Percentiles rank a stretch among this genome's conserved stretches.
Evolutionary conservation across 2,888 invertebrate species (phyloP).

Genomic region (Globia sparganii): DNA sequence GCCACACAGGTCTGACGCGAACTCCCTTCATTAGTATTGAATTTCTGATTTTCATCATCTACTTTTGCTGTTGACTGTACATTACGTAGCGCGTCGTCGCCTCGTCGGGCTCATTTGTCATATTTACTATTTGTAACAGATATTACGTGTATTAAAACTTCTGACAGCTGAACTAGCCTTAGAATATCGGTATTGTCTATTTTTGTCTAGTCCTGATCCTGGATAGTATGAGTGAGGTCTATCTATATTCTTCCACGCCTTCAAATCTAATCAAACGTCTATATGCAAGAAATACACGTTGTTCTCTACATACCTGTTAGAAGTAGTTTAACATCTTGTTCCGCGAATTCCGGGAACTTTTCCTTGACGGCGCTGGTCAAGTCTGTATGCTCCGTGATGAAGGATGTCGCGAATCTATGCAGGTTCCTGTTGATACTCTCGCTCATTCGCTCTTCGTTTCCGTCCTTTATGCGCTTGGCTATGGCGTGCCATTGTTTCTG

Average conservation of each 20-base stretch:
- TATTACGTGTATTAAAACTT: no score
- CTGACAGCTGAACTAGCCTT: no score
- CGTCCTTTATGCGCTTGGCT: slow-evolving; percentile 83
- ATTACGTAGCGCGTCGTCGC: no score
- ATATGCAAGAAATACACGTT: neutral
- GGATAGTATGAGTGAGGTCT: no score
- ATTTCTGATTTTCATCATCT: no score
- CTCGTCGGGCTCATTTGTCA: no score
- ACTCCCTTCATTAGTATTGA: no score
- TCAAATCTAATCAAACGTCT: neutral
- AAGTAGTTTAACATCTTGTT: slow-evolving; percentile 83
- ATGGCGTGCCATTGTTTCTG: slow-evolving; percentile 91
- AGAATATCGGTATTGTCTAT: no score
- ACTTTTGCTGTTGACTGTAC: no score
- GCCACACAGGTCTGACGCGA: no score
- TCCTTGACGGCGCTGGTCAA: slow-evolving; percentile 86
- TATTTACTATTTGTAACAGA: no score
- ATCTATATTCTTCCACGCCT: neutral
- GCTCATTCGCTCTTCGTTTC: slow-evolving; percentile 64
- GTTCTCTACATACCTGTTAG: slow-evolving; percentile 78
- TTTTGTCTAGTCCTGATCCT: no score
- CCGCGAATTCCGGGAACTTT: slow-evolving; percentile 84
- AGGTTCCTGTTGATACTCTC: slow-evolving; percentile 67
- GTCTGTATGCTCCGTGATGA: slow-evolving; percentile 91
- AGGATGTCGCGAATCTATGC: slow-evolving; percentile 92